Conservation (phyloP, 2,888 invertebrate genomes). For the Asteroscopus sphinx region DNA sequence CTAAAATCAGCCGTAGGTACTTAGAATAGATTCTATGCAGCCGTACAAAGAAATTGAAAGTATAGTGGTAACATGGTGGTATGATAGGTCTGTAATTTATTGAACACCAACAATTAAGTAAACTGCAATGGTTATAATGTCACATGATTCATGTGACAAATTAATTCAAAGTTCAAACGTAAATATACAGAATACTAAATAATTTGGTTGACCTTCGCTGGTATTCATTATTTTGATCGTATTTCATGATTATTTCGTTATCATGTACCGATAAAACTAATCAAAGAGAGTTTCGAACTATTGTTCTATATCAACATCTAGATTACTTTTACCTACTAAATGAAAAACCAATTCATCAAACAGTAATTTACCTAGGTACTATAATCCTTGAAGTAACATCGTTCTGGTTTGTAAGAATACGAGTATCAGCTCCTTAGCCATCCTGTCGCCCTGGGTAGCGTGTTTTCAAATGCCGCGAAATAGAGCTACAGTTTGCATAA, state of each 20-base stretch:
- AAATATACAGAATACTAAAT: neutral
- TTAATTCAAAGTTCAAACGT: conserved; percentile 2
- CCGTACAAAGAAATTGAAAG: too few relatives aligned
- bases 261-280: conserved; percentile 19
- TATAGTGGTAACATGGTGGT: too few relatives aligned
- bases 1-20: too few relatives aligned
- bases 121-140: neutral
- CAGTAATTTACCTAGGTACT: neutral
- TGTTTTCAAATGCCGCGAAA: too few relatives aligned
- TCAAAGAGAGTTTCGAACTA: conserved; percentile 7
- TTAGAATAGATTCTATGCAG: too few relatives aligned
- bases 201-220: conserved; percentile 28
- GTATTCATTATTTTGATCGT: conserved; percentile 14
- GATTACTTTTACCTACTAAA: neutral
- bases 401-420: too few relatives aligned
- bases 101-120: too few relatives aligned
- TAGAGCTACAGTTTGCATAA: too few relatives aligned
- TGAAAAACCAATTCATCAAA: conserved; percentile 17
- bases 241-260: conserved; percentile 15
- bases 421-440: too few relatives aligned
- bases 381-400: too few relatives aligned
- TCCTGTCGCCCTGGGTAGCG: too few relatives aligned
- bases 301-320: conserved; percentile 5
- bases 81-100: too few relatives aligned
- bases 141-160: neutral